Conservation (phyloP, 2,113 vertebrate genomes). For the Pleuronectes platessa region DNA sequence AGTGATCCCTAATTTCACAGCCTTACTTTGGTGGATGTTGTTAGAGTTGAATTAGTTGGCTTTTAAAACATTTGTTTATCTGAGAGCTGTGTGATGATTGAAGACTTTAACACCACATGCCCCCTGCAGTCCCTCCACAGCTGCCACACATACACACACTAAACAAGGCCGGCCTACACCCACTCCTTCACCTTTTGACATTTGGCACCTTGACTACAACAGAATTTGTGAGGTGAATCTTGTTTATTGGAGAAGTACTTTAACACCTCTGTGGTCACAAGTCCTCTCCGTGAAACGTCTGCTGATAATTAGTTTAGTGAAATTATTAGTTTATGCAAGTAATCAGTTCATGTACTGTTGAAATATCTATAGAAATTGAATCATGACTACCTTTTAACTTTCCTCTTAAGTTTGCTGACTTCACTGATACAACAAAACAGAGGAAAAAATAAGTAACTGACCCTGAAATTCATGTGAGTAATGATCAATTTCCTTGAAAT, state of each 20-base stretch:
- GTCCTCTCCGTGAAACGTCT: neutral
- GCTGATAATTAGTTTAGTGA: neutral
- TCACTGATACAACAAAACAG: neutral
- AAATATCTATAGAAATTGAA: neutral
- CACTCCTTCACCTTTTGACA: slow-evolving; percentile 32
- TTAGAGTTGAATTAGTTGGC: neutral
- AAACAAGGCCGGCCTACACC: slow-evolving; percentile 24
- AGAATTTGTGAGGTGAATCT: slow-evolving; percentile 26
- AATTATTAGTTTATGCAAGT: neutral
- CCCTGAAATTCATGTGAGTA: neutral
- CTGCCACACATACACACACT: neutral
- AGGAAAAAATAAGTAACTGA: neutral
- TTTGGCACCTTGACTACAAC: slow-evolving; percentile 40
- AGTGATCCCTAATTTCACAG: neutral
- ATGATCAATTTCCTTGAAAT: neutral
- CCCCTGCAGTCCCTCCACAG: slow-evolving; percentile 15
- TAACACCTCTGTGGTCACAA: neutral
- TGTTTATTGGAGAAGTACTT: slow-evolving; percentile 29
- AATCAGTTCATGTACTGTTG: too few species aligned
- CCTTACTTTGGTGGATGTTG: neutral
- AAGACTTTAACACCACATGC: slow-evolving; percentile 29
- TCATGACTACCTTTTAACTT: neutral
- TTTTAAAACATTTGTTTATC: slow-evolving; percentile 15
- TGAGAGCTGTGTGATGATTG: neutral
- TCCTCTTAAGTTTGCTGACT: neutral